A percentile compares a stretch with the other conserved stretches of the same genome.
Conservation (phyloP, 1,140 invertebrate species). For the Helicoverpa zea region DNA sequence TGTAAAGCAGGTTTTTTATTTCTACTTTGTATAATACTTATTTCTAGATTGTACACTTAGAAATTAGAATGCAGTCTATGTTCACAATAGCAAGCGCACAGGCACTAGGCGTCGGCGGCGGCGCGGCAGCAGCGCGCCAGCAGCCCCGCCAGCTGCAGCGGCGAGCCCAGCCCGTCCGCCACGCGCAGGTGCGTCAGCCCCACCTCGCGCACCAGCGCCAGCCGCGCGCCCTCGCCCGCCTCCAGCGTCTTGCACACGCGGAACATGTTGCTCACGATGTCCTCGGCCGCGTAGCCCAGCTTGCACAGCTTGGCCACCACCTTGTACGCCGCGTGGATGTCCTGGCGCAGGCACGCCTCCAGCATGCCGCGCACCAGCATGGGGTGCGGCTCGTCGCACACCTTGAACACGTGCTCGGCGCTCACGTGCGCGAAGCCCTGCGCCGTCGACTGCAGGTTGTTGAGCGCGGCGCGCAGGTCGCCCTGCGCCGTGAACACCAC, state of each 20-base stretch:
- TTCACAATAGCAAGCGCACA: no score
- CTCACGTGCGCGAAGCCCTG: slow-evolving; percentile 98
- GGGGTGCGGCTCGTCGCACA: slow-evolving; percentile 99
- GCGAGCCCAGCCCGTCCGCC: slow-evolving; percentile 94
- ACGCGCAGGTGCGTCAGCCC: slow-evolving; percentile 97
- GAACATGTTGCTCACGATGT: slow-evolving; percentile 98
- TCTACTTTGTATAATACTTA: no score
- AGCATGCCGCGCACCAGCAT: slow-evolving; percentile 97
- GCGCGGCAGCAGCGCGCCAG: slow-evolving; percentile 93
- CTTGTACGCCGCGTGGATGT: slow-evolving; percentile 96
- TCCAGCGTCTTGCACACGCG: slow-evolving; percentile 96
- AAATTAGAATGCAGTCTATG: no score
- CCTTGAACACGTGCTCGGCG: slow-evolving; percentile 99
- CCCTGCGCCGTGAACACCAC: slow-evolving; percentile 99
- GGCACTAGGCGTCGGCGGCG: slow-evolving; percentile 48
- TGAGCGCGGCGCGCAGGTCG: slow-evolving; percentile 98
- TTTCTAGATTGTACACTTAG: no score
- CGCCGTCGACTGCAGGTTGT: slow-evolving; percentile 99
- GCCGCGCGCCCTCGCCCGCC: slow-evolving; percentile 93
- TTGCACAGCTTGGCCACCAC: slow-evolving; percentile 96
- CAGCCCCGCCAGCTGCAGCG: slow-evolving; percentile 96
- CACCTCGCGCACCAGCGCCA: slow-evolving; percentile 98
- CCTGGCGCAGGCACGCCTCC: slow-evolving; percentile 92
- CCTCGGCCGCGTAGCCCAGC: slow-evolving; percentile 98
- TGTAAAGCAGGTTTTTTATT: not conserved